Evolutionary conservation across 2,113 vertebrate genomes (phyloP), one percentile per base, ranked within the genome.

Genomic region (Stegostoma tigrinum): DNA sequence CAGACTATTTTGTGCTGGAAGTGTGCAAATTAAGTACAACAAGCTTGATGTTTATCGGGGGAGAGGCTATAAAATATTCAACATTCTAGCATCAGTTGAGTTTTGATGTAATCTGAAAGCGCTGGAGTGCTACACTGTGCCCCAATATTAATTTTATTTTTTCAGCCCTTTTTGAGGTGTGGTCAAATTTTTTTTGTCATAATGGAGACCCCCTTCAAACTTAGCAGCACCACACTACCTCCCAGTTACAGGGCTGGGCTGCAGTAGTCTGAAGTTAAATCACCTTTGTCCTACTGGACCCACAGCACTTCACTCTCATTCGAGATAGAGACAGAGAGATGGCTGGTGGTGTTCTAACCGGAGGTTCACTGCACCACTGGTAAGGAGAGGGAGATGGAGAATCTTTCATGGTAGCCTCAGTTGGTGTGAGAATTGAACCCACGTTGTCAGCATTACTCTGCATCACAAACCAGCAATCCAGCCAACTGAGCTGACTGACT

Each of bases 41-140:
- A 67, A 93, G n/a, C n/a, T 38, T 93, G 89, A 93, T 93, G 89
- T 93, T 66, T 66, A 93, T 93, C 61, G 10, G 61, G 89, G 61
- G 1, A 55, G 30, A 55, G 30, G 24, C 1, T 91, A 64, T 64
- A 61, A 64, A 3, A 17, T 61, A 0, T 55, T 90, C 30, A 89
- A 55, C 24, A 64, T 67, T 93, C 38, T 21, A 2, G 61, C 87
- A 66, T 66, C 2, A 19, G 21, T 93, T 67, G 34, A 87, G 7
- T 24, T 48, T 52, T 87, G 42, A 27, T 87, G 5, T 52, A 66
- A 38, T 66, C 89, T 66, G 6, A 91, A 66, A 55, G n/a, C 10
- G 64, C 66, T 91, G 34, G 55, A 10, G 42, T 45, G 85, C 48
- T 6, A 24, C 45, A 27, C 45, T 87, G 34, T 61, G 66, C 7